Evolutionary conservation across 2,113 vertebrate genomes (phyloP), one percentile per base, ranked within the genome.

Genomic region (Albula glossodonta): DNA sequence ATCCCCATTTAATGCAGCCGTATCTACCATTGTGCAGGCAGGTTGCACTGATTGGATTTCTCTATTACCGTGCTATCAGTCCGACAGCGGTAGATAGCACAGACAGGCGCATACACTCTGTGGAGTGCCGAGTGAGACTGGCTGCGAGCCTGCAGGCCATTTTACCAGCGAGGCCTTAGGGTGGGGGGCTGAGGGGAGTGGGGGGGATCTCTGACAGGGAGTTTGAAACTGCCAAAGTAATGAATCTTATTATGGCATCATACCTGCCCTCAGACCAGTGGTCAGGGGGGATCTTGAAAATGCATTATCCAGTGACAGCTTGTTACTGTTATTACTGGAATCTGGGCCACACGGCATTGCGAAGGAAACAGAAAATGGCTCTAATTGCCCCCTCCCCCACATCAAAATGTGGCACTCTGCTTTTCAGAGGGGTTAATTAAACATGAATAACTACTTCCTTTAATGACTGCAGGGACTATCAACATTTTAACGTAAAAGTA

Each of bases 221-320:
- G 41, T n/a, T 10, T 31, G 70, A 80, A 51, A 25, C 83, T 49
- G 10, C 70, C 70, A 12, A 80, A 87, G 85, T 88, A 90, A 92
- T 91, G 86, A 91, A 90, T 92, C 87, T 90, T 90, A 91, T 89
- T 90, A 91, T 51, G 19, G 48, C 86, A 90, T 88, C 84, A 90
- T 88, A 90, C 88, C 77, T 49, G 57, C 83, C 83, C 31, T 41
- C 15, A 50, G 82, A 86, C 66, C 53, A 52, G 53, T 89, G 92
- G 88, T 88, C 89, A 89, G 41, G 84, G 89, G 89, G 31, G 31
- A 41, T 89, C 88, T 82, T 88, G 89, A 81, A 74, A 8, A 25
- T 9, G 8, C 31, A n/a, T 84, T 56, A 57, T 63, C 81, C 56
- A 87, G 87, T 88, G 81, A 13, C 85, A 84, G 86, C 88, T 92